Evolutionary conservation across 2,113 vertebrate genomes (phyloP), one percentile per base, ranked within the genome.

Genomic region (Lates calcarifer): DNA sequence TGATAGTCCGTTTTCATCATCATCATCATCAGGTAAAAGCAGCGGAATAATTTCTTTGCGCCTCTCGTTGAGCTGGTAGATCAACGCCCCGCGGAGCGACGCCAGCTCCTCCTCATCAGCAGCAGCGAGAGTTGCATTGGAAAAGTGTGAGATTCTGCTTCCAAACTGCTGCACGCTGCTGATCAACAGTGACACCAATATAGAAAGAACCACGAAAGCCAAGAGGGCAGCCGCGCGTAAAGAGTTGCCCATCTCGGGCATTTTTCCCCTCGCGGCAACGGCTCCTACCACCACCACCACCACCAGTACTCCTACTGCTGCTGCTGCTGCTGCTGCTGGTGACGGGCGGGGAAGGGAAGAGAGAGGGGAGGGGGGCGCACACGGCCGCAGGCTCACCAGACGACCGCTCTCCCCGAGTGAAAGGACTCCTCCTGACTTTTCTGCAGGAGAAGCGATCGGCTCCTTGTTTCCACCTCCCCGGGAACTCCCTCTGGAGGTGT

Each of bases 401-500:
- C 53, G 3, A 45, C 49, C 85, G 3, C 71, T 71, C 51, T 2
- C 79, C 75, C 60, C 79, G 12, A 79, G 74, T 82, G 81, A 49
- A 73, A 89, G 74, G 56, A 17, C 33, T 75, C 28, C 55, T 77
- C 28, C 55, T 70, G 45, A 37, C 49, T 82, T 82, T 24, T 37
- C n/a, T 60, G 64, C 65, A 53, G 74, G 35, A 79, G 71, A 78
- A 69, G 69, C 18, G 87, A 74, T 87, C 87, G 17, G 79, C 81
- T 91, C 78, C 86, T 86, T 71, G 82, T 88, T 84, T 90, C 87
- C 91, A 84, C 88, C 91, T 90, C 92, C 87, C 67, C 65, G 77
- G 90, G 82, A 91, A 95, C 94, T 93, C 93, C 94, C 92, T 83
- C 84, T 82, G 31, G 89, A 90, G 94, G 95, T 92, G 94, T 93